Conservation (phyloP, 1,140 invertebrate genomes). For the Drosophila pseudoobscura region DNA sequence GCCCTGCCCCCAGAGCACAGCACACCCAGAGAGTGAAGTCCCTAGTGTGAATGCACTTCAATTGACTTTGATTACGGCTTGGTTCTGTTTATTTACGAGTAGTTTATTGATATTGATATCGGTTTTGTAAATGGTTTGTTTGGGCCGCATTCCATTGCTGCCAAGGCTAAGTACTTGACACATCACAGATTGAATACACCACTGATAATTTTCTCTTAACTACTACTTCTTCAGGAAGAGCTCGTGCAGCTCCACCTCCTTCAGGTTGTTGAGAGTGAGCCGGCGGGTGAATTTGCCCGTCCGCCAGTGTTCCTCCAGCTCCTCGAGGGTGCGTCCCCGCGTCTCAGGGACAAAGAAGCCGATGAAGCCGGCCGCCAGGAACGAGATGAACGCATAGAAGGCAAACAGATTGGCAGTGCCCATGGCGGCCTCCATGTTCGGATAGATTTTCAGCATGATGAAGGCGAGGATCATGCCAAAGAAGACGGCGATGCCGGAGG, state of each 20-base stretch:
- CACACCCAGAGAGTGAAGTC: neutral
- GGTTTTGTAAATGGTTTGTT: slow-evolving; percentile 39
- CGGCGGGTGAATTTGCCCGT: slow-evolving; percentile 59
- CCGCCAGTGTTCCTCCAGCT: slow-evolving; percentile 87
- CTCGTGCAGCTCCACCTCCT: slow-evolving; percentile 67
- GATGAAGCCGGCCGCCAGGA: slow-evolving; percentile 88
- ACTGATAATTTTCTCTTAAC: slow-evolving; percentile 2
- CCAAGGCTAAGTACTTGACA: slow-evolving; percentile 74
- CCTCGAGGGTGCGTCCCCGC: slow-evolving; percentile 89
- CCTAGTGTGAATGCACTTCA: slow-evolving; percentile 19
- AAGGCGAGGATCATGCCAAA: slow-evolving; percentile 90
- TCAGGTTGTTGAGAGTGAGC: slow-evolving; percentile 47
- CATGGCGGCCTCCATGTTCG: slow-evolving; percentile 85
- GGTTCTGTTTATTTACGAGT: neutral
- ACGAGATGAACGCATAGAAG: slow-evolving; percentile 88
- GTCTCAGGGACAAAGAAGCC: slow-evolving; percentile 91
- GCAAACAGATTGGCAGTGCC: slow-evolving; percentile 88
- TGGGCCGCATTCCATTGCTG: slow-evolving; percentile 55
- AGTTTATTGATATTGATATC: slow-evolving; percentile 13
- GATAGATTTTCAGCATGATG: slow-evolving; percentile 90
- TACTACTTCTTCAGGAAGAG: slow-evolving; percentile 62
- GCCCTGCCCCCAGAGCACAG: neutral
- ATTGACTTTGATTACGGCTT: slow-evolving; percentile 35
- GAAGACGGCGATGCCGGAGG: slow-evolving; percentile 87
- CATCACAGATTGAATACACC: slow-evolving; percentile 72